A percentile compares a stretch with the other conserved stretches of the same genome.
These are phyloP conservation scores for Centropus bengalensis DNA, from an alignment of 2,113 vertebrate species.

Conservation along the genomic window DNA sequence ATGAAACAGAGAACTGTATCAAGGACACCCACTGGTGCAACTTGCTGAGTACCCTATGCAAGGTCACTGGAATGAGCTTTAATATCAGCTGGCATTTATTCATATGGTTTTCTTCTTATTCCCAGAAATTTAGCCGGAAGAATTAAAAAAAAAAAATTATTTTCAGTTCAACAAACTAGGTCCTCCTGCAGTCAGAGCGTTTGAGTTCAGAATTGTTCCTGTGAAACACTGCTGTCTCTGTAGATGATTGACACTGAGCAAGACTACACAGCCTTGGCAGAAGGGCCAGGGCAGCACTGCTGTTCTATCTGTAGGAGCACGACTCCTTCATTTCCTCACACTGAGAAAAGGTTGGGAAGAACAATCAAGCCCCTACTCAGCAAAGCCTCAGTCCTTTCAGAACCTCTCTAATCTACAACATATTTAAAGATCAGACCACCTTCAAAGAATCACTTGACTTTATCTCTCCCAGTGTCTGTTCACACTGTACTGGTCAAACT, in stretches of 20 bases:
- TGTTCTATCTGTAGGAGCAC: neutral
- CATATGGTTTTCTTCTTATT: neutral
- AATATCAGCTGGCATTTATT: neutral
- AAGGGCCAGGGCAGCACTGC: neutral
- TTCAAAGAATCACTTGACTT: constrained; percentile 66
- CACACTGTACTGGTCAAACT: constrained; percentile 59
- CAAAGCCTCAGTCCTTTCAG: neutral
- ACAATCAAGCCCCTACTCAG: neutral
- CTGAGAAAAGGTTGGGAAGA: neutral
- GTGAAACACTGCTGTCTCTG: neutral
- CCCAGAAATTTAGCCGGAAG: neutral
- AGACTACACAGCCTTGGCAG: neutral
- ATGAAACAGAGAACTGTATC: neutral
- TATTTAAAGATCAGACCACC: constrained; percentile 56
- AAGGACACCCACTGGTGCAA: neutral
- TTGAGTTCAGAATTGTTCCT: constrained; percentile 10
- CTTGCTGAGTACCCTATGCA: neutral
- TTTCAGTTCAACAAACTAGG: neutral
- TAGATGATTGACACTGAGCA: neutral
- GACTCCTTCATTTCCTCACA: neutral
- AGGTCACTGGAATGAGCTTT: neutral
- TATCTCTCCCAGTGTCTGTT: constrained; percentile 55
- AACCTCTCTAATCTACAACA: constrained; percentile 12
- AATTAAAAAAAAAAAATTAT: neutral
- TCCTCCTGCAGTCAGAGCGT: neutral